Percentiles rank a stretch among this genome's conserved stretches.
phyloP scores from a whole-genome alignment of 2,888 invertebrate genomes.

The Perdita meconis region DNA sequence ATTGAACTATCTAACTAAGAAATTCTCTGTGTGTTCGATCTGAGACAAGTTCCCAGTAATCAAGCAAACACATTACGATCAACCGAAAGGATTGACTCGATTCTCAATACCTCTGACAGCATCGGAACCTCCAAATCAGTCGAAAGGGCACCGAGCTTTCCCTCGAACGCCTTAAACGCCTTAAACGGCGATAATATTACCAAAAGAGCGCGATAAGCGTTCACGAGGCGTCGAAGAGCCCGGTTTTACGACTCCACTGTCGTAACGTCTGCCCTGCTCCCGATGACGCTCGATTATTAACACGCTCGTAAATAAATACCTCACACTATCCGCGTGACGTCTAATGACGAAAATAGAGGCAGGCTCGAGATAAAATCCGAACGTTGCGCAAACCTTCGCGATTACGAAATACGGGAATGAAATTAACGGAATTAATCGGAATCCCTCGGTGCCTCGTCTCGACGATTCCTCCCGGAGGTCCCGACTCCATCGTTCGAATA shows the following conservation, averaged over 20 bases:
- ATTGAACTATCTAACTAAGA: too few relatives aligned
- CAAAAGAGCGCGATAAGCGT: background rate
- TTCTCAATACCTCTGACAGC: background rate
- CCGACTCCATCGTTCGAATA: background rate
- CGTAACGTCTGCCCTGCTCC: too few relatives aligned
- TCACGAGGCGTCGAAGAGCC: conserved; percentile 1
- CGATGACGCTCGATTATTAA: background rate
- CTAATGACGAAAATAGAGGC: background rate
- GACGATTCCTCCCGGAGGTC: conserved; percentile 1
- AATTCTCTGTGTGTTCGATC: too few relatives aligned
- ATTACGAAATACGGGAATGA: background rate
- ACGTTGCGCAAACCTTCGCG: background rate
- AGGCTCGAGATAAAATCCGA: conserved; percentile 2
- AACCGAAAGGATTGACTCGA: background rate
- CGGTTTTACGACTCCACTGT: background rate
- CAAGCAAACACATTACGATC: background rate
- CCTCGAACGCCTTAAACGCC: background rate
- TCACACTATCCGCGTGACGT: conserved; percentile 2
- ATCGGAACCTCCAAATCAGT: background rate
- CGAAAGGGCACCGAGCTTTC: background rate
- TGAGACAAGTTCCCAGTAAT: background rate
- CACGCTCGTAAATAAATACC: conserved; percentile 10
- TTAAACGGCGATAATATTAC: background rate
- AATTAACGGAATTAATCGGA: conserved; percentile 40
- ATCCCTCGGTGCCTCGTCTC: conserved; percentile 7